A percentile compares a stretch with the other conserved stretches of the same genome.
Conservation (phyloP, 2,797 vertebrate genomes). For the Myotis vivesi region DNA sequence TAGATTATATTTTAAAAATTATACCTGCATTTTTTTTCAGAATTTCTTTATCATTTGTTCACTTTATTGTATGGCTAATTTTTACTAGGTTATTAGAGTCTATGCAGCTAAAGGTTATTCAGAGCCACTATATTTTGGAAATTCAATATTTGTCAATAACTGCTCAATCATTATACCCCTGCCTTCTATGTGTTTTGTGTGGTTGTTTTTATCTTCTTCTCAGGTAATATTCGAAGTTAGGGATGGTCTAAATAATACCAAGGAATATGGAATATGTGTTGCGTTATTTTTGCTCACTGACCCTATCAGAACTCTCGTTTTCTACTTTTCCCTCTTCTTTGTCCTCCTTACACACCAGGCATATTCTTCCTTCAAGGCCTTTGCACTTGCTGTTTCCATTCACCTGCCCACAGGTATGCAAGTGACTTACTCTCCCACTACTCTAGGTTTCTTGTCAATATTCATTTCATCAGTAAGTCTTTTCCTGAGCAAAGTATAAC, state of each 20-base stretch:
- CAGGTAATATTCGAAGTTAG: neutral
- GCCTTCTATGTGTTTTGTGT: neutral
- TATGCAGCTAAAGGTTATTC: neutral
- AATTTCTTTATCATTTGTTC: neutral
- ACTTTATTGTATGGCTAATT: neutral
- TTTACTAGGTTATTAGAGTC: neutral
- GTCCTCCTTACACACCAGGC: neutral
- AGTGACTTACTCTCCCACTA: neutral
- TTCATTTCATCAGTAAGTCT: neutral
- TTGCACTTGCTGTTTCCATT: neutral
- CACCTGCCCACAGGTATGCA: neutral
- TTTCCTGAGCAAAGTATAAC: neutral
- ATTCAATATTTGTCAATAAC: neutral
- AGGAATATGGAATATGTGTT: neutral
- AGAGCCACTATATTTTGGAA: neutral
- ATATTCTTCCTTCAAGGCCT: neutral
- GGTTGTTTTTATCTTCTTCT: neutral
- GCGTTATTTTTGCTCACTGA: neutral
- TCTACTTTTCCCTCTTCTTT: neutral
- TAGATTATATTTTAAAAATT: neutral
- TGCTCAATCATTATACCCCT: neutral
- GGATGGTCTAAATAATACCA: neutral
- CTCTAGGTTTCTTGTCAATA: neutral
- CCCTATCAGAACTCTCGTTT: neutral
- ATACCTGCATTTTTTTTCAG: neutral